phyloP scores from a whole-genome alignment of 2,797 vertebrate genomes.

The Rhincodon typus region DNA sequence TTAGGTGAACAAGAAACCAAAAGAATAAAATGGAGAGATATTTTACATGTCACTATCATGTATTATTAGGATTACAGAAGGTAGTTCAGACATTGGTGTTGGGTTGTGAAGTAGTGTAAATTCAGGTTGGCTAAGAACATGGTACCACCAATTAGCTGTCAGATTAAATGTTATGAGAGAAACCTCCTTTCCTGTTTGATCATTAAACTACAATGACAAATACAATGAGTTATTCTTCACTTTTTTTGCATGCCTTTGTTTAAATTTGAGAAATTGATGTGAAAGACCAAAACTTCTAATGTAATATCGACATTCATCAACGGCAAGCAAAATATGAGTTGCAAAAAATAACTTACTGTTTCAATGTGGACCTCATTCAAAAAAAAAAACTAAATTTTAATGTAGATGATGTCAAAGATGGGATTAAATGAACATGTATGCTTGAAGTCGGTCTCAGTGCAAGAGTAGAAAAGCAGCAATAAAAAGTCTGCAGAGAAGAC shows the following conservation, averaged over 20 bases:
- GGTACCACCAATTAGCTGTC: not conserved
- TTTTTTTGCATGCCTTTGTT: not conserved
- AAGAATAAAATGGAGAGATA: not conserved
- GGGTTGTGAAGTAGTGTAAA: no score
- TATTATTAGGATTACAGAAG: not conserved
- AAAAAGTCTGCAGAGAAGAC: not conserved
- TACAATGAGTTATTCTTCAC: not conserved
- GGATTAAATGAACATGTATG: not conserved
- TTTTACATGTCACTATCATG: not conserved
- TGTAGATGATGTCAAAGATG: not conserved
- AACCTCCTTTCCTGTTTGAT: not conserved
- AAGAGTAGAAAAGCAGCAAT: not conserved
- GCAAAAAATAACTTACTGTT: not conserved
- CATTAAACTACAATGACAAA: not conserved
- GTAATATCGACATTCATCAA: not conserved
- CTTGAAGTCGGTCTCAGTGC: not conserved
- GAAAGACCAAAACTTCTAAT: not conserved
- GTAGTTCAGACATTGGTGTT: not conserved
- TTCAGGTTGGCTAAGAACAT: not conserved
- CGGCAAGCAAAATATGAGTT: not conserved
- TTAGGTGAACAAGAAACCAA: not conserved
- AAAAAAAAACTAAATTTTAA: not conserved
- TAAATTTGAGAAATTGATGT: not conserved
- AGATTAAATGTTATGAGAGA: not conserved
- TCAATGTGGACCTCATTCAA: not conserved